A percentile compares a stretch with the other conserved stretches of the same genome.
Conservation (phyloP, 2,113 vertebrate genomes). For the Macquaria australasica region DNA sequence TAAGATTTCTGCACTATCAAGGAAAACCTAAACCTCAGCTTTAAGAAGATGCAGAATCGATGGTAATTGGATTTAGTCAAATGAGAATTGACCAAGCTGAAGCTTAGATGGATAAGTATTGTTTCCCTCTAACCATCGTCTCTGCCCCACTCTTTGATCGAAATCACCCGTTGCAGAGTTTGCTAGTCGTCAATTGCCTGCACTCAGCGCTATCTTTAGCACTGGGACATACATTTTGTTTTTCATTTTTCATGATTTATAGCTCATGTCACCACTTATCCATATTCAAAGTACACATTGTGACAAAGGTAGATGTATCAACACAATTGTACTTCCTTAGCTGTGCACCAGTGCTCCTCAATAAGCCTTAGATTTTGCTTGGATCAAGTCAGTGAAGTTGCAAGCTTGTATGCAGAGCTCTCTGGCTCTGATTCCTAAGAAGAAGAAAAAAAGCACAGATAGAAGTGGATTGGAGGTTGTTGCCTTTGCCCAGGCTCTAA, state of each 20-base stretch:
- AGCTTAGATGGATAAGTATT: slow-evolving; percentile 73
- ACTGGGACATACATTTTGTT: background rate
- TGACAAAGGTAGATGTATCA: slow-evolving; percentile 40
- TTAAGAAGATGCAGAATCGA: slow-evolving; percentile 69
- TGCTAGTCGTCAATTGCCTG: slow-evolving; percentile 29
- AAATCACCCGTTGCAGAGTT: slow-evolving; percentile 40
- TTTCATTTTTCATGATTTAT: slow-evolving; percentile 1
- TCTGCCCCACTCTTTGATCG: slow-evolving; percentile 35
- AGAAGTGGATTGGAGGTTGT: slow-evolving; percentile 58
- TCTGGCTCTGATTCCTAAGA: slow-evolving; percentile 55
- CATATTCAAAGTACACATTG: slow-evolving; percentile 48
- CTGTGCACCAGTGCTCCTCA: slow-evolving; percentile 47
- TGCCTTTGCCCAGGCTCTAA: slow-evolving; percentile 71
- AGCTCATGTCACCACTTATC: slow-evolving; percentile 26
- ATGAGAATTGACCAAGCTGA: slow-evolving; percentile 74
- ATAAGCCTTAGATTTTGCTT: slow-evolving; percentile 63
- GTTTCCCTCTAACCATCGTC: slow-evolving; percentile 57
- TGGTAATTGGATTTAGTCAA: slow-evolving; percentile 80
- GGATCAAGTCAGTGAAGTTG: slow-evolving; percentile 56
- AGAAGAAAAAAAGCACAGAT: slow-evolving; percentile 35
- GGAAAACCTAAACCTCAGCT: slow-evolving; percentile 70
- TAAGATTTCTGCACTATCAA: slow-evolving; percentile 71
- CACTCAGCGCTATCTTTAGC: slow-evolving; percentile 38
- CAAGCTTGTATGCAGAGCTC: slow-evolving; percentile 49
- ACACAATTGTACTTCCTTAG: slow-evolving; percentile 49